These are phyloP conservation scores for Pseudomyrmex gracilis DNA, from an alignment of 1,140 invertebrate species.

Conservation along the genomic window DNA sequence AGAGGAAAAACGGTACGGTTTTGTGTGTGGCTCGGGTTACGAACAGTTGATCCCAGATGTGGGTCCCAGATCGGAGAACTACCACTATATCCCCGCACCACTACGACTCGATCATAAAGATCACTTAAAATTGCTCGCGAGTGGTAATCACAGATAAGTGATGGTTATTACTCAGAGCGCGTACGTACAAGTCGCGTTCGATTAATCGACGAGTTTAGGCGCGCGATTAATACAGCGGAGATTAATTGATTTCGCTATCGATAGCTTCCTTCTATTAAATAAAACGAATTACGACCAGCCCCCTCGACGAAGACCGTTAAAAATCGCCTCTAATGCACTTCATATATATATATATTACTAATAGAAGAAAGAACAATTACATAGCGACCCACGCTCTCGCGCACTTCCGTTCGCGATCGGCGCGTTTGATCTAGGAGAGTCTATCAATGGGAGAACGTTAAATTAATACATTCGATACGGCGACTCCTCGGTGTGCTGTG, in stretches of 20 bases:
- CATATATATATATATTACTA: background rate
- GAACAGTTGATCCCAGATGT: constrained; percentile 6
- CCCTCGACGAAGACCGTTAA: background rate
- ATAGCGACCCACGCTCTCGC: background rate
- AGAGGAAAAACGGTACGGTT: constrained; percentile 54
- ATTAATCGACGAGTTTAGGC: constrained; percentile 51
- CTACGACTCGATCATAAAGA: constrained; percentile 45
- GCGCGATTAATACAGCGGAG: constrained; percentile 26
- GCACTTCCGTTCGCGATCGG: constrained; percentile 23
- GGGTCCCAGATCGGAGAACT: constrained; percentile 44
- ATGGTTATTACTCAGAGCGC: constrained; percentile 28
- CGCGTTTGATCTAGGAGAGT: constrained; percentile 43
- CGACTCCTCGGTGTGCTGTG: background rate
- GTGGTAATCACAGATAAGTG: constrained; percentile 49
- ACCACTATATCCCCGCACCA: constrained; percentile 46
- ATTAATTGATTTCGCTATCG: constrained; percentile 53
- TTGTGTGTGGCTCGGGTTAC: constrained; percentile 42
- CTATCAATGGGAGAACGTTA: constrained; percentile 12
- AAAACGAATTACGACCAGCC: constrained; percentile 32
- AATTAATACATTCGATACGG: constrained; percentile 43
- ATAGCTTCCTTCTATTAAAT: constrained; percentile 34
- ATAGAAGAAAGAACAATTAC: constrained; percentile 9
- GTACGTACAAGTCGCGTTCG: constrained; percentile 14
- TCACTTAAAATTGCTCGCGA: constrained; percentile 51
- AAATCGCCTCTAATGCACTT: constrained; percentile 35